Conservation (phyloP, 2,888 invertebrate genomes). For the Clistopyga incitator region DNA sequence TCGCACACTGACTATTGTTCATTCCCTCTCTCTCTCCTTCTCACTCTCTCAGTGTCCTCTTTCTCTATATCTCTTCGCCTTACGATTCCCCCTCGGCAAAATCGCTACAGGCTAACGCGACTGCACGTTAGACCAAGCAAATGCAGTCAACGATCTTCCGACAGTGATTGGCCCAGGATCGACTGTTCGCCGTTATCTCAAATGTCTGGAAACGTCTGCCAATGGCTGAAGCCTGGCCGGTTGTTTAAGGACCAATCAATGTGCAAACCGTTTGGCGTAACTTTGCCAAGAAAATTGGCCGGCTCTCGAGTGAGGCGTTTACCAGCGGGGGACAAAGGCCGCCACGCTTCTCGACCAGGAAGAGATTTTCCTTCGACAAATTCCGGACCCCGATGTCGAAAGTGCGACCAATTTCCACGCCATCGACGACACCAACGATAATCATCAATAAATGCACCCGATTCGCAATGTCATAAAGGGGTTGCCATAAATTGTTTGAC, state of each 20-base stretch:
- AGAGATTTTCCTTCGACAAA: constrained; percentile 34
- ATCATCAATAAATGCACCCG: background rate
- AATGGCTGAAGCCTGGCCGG: background rate
- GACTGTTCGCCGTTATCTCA: background rate
- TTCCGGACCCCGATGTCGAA: constrained; percentile 22
- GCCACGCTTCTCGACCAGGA: constrained; percentile 53
- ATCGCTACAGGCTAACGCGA: background rate
- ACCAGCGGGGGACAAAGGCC: constrained; percentile 61
- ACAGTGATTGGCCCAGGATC: background rate
- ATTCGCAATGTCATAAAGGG: too few relatives aligned
- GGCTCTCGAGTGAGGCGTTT: background rate
- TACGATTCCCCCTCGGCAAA: constrained; percentile 14
- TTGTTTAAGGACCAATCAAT: background rate
- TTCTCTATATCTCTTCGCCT: constrained; percentile 19
- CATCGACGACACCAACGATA: constrained; percentile 34
- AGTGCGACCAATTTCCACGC: constrained; percentile 12
- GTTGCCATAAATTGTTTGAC: too few relatives aligned
- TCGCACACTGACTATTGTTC: constrained; percentile 27
- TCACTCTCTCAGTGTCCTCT: constrained; percentile 24
- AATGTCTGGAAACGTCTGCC: background rate
- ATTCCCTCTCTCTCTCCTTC: constrained; percentile 13
- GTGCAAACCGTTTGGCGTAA: background rate
- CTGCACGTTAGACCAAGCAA: background rate
- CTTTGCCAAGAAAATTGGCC: background rate
- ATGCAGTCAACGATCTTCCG: background rate